Base-by-base conservation (phyloP, 1,140 invertebrate genomes). In the Hypothenemus hampei region DNA sequence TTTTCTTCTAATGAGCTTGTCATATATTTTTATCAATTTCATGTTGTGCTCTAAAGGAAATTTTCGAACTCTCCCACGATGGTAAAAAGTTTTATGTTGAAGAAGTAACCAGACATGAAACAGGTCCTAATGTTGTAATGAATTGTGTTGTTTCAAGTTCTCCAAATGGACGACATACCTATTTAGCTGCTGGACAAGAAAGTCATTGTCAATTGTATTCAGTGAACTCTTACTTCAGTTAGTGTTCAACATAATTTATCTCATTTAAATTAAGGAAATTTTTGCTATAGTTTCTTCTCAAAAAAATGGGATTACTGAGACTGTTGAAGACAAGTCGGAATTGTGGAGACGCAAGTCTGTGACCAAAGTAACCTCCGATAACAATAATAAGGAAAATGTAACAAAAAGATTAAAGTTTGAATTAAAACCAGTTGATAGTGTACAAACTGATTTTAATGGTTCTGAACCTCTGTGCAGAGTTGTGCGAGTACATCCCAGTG, bases 41-140 rank as follows among this genome's bases (percentile, higher is more conserved):
- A 37, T 29, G 6, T 0, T 7, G 6, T 60, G 15, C 58, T 61
- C 66, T 69, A 2, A 66, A 93, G 91, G 90, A 94, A 81, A 88
- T 95, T 65, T 95, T 91, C 76, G 91, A 95, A 73, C 67, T 95
- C 20, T 88, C 83, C 56, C 84, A 90, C 66, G 82, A 90, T 75
- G 89, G 90, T 24, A 78, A 73, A 21, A 81, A 84, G 44, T 90
- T 91, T 67, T 73, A 87, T 33, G 88, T 89, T 0, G 85, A 91
- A 73, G 90, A 93, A 75, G 82, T 93, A 13, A 84, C 87, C 62
- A 78, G 90, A 52, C 87, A 93, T 71, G 88, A 93, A 70, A 94
- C 92, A 10, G 91, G 90, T 3, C 78, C 81, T 1, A 87, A 84
- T 68, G 91, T 93, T 35, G 88, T 95, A 0, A 96, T 96, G 93